Evolutionary conservation across 2,113 vertebrate genomes (phyloP).

Genomic region (Larimichthys polyactis): DNA sequence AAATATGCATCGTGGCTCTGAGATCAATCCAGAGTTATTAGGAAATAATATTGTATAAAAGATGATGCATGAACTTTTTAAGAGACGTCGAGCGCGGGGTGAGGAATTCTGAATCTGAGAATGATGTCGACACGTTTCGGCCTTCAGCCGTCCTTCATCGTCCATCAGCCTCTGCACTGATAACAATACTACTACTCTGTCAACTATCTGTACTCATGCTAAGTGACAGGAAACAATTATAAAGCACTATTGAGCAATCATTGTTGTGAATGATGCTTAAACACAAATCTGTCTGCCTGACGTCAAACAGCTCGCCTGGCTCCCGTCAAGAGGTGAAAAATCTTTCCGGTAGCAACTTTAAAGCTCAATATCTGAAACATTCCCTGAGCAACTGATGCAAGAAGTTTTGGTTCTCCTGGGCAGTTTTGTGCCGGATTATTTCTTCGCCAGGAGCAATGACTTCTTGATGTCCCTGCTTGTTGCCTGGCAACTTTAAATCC

Average conservation of each 20-base stretch:
- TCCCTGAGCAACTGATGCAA: too few relatives aligned
- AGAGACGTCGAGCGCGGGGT: neutral
- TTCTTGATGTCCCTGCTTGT: too few relatives aligned
- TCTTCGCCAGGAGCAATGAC: too few relatives aligned
- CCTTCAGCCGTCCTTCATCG: constrained; percentile 20
- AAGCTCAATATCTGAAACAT: too few relatives aligned
- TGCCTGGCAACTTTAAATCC: too few relatives aligned
- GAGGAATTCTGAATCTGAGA: constrained; percentile 30
- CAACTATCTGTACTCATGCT: neutral
- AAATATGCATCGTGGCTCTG: constrained; percentile 41
- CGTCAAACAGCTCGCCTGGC: too few relatives aligned
- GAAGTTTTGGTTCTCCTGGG: too few relatives aligned
- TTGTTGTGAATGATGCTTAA: neutral
- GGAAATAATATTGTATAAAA: constrained; percentile 44
- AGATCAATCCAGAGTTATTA: constrained; percentile 52
- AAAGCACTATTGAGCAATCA: neutral
- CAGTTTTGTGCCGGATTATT: too few relatives aligned
- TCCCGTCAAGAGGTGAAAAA: too few relatives aligned
- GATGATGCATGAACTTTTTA: constrained; percentile 36
- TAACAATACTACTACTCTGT: constrained; percentile 9
- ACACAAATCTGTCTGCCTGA: neutral
- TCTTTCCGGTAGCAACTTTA: too few relatives aligned
- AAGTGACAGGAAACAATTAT: constrained; percentile 25
- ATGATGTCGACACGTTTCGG: constrained; percentile 35
- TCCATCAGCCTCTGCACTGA: neutral